Percentiles rank a stretch among this genome's conserved stretches.
Evolutionary conservation across 2,797 vertebrate genomes (phyloP).

Genomic region (Anolis apletophallus): DNA sequence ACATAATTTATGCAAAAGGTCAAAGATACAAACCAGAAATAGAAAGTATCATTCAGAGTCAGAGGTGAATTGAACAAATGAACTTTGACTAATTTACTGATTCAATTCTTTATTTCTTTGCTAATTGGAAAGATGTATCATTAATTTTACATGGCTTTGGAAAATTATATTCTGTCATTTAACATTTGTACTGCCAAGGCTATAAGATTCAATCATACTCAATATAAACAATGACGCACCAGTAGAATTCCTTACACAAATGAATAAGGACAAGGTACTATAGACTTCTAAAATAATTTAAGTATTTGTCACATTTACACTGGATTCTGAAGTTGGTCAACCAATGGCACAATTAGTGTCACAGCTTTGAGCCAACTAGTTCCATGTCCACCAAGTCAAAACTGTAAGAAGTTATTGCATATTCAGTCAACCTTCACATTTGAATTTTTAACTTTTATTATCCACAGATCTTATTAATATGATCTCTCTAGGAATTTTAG

Average conservation of each 20-base stretch:
- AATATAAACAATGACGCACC: too few species aligned
- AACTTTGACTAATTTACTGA: background rate
- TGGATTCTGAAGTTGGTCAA: too few species aligned
- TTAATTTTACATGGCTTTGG: background rate
- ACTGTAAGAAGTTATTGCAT: too few species aligned
- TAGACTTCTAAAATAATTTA: too few species aligned
- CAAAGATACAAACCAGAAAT: constrained; percentile 50
- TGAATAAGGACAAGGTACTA: background rate
- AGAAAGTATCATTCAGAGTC: constrained; percentile 35
- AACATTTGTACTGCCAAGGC: background rate
- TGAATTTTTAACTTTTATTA: too few species aligned
- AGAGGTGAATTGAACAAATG: background rate
- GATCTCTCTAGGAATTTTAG: too few species aligned
- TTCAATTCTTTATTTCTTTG: background rate
- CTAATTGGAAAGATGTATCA: background rate
- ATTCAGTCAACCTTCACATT: too few species aligned
- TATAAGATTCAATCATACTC: background rate
- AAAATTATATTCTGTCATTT: constrained; percentile 26
- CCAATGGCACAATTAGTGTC: too few species aligned
- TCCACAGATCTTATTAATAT: too few species aligned
- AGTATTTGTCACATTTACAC: too few species aligned
- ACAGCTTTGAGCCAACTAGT: too few species aligned
- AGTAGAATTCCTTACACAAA: background rate
- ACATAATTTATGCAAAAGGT: constrained; percentile 49
- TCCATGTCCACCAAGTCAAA: too few species aligned